These are phyloP conservation scores for Tylochromis polylepis DNA, from an alignment of 2,113 vertebrate species.

Conservation along the genomic window DNA sequence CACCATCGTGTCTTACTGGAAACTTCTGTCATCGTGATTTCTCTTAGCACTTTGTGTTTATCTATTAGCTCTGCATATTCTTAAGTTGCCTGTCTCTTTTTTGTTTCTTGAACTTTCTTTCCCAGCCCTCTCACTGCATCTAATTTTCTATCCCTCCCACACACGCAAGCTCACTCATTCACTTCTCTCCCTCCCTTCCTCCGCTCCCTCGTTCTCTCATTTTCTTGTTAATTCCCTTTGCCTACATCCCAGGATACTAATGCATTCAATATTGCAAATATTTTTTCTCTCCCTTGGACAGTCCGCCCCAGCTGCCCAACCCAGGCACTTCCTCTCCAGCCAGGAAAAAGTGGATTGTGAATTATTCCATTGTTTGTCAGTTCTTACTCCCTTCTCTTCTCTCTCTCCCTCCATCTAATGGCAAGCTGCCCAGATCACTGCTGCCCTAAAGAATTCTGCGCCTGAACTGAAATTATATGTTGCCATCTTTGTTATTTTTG, in stretches of 20 bases:
- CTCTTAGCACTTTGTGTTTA: not conserved
- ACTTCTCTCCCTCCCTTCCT: not conserved
- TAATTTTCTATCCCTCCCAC: constrained; percentile 47
- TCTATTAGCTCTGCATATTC: not conserved
- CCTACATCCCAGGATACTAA: constrained; percentile 21
- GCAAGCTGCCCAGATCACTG: constrained; percentile 11
- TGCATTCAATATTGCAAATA: constrained; percentile 3
- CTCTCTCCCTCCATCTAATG: not conserved
- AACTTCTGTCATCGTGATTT: constrained; percentile 21
- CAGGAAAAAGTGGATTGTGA: constrained; percentile 20
- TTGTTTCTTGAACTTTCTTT: constrained; percentile 1
- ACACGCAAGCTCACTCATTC: not conserved
- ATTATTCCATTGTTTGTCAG: constrained; percentile 4
- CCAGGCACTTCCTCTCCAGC: not conserved
- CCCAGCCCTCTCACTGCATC: constrained; percentile 35
- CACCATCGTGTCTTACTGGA: constrained; percentile 10
- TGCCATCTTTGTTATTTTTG: constrained; percentile 22
- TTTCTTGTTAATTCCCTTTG: not conserved
- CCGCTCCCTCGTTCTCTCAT: not conserved
- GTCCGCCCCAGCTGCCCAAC: not conserved
- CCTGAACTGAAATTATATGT: constrained; percentile 30
- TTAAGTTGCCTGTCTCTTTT: not conserved
- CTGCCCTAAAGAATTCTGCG: not conserved
- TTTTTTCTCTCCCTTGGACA: constrained; percentile 1
- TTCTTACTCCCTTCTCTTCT: not conserved